Evolutionary conservation across 2,888 invertebrate species (phyloP).

Genomic region (Calameuta idolon): DNA sequence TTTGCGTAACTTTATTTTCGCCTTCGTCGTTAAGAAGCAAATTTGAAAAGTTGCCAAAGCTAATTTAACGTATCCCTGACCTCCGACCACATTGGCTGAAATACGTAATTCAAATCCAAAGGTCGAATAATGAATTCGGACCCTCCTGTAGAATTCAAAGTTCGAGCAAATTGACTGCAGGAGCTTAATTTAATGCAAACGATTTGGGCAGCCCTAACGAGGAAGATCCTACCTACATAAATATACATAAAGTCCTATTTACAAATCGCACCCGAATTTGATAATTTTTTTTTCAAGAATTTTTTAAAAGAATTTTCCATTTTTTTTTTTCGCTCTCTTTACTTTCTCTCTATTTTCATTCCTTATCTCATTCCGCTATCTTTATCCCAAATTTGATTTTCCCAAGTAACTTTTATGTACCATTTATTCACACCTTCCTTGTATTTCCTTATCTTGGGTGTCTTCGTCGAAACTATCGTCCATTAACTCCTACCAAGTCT

Average conservation of each 20-base stretch:
- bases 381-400: neutral
- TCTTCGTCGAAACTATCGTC: neutral
- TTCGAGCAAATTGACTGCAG: neutral
- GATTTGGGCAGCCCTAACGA: conserved; percentile 20
- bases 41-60: neutral
- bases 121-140: neutral
- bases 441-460: neutral
- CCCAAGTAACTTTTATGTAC: neutral
- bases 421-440: neutral
- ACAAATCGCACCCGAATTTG: neutral
- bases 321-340: neutral
- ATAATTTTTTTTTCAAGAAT: neutral
- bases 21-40: neutral
- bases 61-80: neutral
- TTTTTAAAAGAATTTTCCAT: neutral
- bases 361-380: neutral
- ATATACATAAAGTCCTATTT: neutral
- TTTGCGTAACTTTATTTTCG: neutral
- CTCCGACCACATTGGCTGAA: neutral
- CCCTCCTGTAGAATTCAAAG: no score
- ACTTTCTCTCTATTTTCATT: neutral
- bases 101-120: neutral
- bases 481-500: neutral
- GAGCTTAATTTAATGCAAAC: conserved; percentile 32
- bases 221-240: conserved; percentile 9